These are phyloP conservation scores for Caenorhabditis remanei DNA, from an alignment of 1,140 invertebrate genomes.

Conservation along the genomic window DNA sequence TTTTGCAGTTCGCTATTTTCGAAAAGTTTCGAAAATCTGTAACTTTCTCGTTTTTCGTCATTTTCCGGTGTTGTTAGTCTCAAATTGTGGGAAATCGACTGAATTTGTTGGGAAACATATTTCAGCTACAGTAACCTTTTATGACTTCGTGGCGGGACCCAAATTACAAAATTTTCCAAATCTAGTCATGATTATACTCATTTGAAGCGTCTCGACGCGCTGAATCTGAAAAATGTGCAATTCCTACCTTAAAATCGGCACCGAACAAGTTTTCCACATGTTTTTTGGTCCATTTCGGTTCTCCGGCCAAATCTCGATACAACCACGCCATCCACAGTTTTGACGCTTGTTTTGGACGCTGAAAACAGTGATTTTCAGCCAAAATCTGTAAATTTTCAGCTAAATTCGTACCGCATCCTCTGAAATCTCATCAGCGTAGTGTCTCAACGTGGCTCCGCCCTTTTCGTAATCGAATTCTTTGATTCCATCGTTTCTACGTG, in stretches of 20 bases:
- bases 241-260: constrained; percentile 65
- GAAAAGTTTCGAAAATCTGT: too few species aligned
- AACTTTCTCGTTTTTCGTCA: background rate
- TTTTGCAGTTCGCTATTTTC: too few species aligned
- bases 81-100: too few species aligned
- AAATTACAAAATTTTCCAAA: too few species aligned
- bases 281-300: constrained; percentile 68
- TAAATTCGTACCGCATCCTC: background rate
- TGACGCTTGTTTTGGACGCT: constrained; percentile 65
- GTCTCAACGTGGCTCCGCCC: constrained; percentile 61
- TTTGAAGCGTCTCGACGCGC: too few species aligned
- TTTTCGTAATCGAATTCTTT: constrained; percentile 70
- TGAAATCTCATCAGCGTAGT: constrained; percentile 70
- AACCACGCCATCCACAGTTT: constrained; percentile 76
- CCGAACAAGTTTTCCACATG: constrained; percentile 71
- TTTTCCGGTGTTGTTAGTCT: background rate
- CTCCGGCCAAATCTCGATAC: constrained; percentile 65
- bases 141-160: too few species aligned
- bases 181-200: too few species aligned
- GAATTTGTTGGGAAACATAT: too few species aligned
- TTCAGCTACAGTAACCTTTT: too few species aligned
- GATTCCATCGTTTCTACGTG: constrained; percentile 69
- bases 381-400: background rate
- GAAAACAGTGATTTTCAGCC: background rate
- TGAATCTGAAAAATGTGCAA: background rate